Percentiles rank a stretch among this genome's conserved stretches.
Evolutionary conservation across 37 sponge, comb jelly and placozoan genomes (phyloP).

Genomic region (Halisarca cf. caerulea): DNA sequence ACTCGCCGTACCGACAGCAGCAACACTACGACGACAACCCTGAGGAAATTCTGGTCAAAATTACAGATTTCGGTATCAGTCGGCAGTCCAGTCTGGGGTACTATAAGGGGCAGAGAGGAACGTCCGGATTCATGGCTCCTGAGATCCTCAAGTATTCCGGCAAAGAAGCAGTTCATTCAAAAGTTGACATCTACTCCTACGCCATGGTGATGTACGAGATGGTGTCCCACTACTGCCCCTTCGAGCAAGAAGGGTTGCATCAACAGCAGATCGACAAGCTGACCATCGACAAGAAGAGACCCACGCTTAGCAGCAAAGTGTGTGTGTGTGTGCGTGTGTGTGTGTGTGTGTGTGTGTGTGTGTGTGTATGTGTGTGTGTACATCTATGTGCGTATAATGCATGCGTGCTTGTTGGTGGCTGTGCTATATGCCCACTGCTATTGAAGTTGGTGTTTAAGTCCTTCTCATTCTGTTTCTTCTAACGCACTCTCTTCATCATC

Average conservation of each 20-base stretch:
- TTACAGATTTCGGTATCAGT: conserved; percentile 94
- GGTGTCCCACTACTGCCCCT: conserved; percentile 71
- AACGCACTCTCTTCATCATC: neutral
- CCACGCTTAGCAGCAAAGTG: conserved; percentile 64
- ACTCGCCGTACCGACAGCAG: neutral
- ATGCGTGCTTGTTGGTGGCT: too few species aligned
- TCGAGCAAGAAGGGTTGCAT: conserved; percentile 79
- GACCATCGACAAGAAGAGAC: conserved; percentile 70
- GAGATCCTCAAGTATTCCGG: conserved; percentile 87
- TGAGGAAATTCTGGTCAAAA: conserved; percentile 59
- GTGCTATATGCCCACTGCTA: neutral
- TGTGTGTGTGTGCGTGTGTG: neutral
- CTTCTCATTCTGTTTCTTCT: neutral
- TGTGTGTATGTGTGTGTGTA: neutral
- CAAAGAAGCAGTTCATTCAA: conserved; percentile 75
- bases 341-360: neutral
- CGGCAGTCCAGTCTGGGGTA: conserved; percentile 56
- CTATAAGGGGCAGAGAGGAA: conserved; percentile 78
- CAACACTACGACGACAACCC: neutral
- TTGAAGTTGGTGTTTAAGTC: too few species aligned
- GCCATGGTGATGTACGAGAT: conserved; percentile 90
- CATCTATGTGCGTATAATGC: neutral
- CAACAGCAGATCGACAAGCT: conserved; percentile 84
- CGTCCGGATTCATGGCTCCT: conserved; percentile 93
- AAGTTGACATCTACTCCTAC: conserved; percentile 89